Evolutionary conservation across 2,797 vertebrate genomes (phyloP).

Genomic region (Otolemur crassicaudatus): DNA sequence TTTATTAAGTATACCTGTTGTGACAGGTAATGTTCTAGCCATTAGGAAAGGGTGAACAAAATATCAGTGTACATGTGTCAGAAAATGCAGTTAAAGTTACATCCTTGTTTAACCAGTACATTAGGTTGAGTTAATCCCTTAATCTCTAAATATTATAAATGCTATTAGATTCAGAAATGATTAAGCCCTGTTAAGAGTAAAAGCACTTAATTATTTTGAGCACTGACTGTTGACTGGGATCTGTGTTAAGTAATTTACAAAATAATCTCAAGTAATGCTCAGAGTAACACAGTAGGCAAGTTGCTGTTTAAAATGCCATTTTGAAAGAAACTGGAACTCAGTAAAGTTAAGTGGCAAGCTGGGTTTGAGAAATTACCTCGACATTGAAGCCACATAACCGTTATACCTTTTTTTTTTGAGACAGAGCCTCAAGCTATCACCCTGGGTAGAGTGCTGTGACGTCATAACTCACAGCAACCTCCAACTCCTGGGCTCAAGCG

Average conservation of each 20-base stretch:
- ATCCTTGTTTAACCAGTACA: not conserved
- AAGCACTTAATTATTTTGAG: slow-evolving; percentile 14
- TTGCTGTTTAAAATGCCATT: not conserved
- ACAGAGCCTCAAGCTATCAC: no score
- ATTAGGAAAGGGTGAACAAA: not conserved
- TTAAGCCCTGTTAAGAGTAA: slow-evolving; percentile 1
- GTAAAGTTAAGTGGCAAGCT: not conserved
- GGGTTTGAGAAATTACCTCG: not conserved
- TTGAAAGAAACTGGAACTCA: not conserved
- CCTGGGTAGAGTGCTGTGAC: no score
- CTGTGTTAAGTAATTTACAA: not conserved
- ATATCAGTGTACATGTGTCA: not conserved
- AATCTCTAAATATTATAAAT: not conserved
- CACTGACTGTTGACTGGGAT: not conserved
- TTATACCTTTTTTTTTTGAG: not conserved
- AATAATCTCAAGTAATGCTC: not conserved
- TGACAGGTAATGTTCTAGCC: not conserved
- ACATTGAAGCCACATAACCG: not conserved
- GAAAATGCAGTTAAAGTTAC: not conserved
- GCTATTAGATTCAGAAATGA: not conserved
- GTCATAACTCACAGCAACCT: no score
- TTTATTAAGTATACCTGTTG: not conserved
- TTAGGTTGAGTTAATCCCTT: not conserved
- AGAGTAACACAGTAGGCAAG: not conserved
- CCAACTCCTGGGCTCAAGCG: no score